Evolutionary conservation across 2,888 invertebrate species (phyloP), one percentile per base, ranked within the genome.

Genomic region (Stenoptilia bipunctidactyla): DNA sequence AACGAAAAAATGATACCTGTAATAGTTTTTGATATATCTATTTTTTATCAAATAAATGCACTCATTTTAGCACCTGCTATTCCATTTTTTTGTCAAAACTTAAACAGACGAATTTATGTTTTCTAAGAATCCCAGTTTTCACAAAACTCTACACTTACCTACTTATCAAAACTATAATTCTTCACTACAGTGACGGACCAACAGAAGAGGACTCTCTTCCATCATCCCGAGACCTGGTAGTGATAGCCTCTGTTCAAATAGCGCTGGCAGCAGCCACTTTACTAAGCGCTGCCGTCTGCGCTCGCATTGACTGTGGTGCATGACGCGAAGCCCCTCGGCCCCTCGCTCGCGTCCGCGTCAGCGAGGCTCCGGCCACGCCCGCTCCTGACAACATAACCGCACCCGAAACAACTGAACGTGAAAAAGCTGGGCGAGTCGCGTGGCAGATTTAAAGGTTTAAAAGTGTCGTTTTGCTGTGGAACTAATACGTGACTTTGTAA

Each of bases 381-480:
- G 57, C 61, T 4, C 27, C 13, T 12, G 64, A 63, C 9, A 40
- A 37, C 38, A 58, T 48, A 45, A 61, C 61, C 43, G 56, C 71
- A 36, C 61, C 73, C 45, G 66, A 68, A 13, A 51, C 53, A 15
- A 58, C 53, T 2, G 75, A 77, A 49, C 56, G 65, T 38, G 86
- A 86, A 40, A 76, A 85, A 46, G 76, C 82, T 15, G 82, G 85
- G 8, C 68, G 86, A 20, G 87, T 88, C 5, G 88, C 87, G 15
- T 88, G 88, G 88, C 75, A 87, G 44, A 86, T 86, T 57, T 88
- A 84, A 80, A 30, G 4, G n/a, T 3, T 30, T 8, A 30, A 30
- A n/a, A 10, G 30, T 3, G n/a, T 4, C n/a, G 30, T 30, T 30
- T 8, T 30, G n/a, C 2, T 30, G 30, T 2, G 9, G 4, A 8